phyloP scores from a whole-genome alignment of 1,140 invertebrate species.

The Stegodyphus dumicola region DNA sequence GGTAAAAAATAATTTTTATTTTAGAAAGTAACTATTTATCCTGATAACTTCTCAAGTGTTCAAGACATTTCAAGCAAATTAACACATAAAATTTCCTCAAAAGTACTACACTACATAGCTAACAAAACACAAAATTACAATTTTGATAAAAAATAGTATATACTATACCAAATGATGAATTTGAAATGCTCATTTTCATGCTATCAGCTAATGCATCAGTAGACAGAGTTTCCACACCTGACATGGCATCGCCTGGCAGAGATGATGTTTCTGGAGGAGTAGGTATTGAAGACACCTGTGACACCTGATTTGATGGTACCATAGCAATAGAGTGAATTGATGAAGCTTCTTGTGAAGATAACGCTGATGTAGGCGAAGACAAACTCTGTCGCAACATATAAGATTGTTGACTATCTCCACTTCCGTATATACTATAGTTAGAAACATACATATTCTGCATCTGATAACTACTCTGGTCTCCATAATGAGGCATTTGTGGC shows the following conservation, averaged over 20 bases:
- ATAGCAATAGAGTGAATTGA: constrained; percentile 26
- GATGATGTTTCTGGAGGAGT: constrained; percentile 58
- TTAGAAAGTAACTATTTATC: too few species aligned
- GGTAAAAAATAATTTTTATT: too few species aligned
- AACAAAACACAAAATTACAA: neutral
- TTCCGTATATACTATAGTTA: constrained; percentile 19
- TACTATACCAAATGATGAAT: constrained; percentile 49
- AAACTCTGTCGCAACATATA: constrained; percentile 34
- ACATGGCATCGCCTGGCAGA: constrained; percentile 13
- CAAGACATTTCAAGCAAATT: neutral
- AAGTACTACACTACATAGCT: too few species aligned
- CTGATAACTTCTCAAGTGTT: too few species aligned
- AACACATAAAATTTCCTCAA: neutral
- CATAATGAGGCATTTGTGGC: constrained; percentile 57
- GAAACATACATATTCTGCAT: constrained; percentile 49
- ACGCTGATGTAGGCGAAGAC: neutral
- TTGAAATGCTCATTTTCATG: constrained; percentile 48
- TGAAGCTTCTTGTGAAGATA: constrained; percentile 18
- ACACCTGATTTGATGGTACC: constrained; percentile 20
- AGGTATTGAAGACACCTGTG: constrained; percentile 53
- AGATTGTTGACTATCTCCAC: constrained; percentile 35
- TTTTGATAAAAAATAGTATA: neutral
- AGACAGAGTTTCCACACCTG: constrained; percentile 14
- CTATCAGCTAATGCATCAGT: constrained; percentile 29
- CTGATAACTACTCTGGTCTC: constrained; percentile 34